A percentile compares a stretch with the other conserved stretches of the same genome.
These are phyloP conservation scores for Scleropages formosus DNA, from an alignment of 2,797 vertebrate genomes.

Conservation along the genomic window DNA sequence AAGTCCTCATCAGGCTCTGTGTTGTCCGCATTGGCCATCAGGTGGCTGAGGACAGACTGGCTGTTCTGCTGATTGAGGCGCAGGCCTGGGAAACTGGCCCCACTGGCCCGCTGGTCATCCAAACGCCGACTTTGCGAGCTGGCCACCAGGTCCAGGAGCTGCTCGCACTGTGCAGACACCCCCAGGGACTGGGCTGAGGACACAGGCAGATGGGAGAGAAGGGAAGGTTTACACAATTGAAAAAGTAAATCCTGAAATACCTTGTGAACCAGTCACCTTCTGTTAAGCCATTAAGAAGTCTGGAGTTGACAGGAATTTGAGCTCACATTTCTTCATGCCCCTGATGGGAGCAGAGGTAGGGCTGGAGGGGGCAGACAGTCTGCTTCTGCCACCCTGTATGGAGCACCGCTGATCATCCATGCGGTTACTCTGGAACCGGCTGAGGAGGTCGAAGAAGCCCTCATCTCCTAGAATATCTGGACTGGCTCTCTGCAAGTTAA, in stretches of 20 bases:
- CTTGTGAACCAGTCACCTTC: not conserved
- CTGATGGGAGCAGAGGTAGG: slow-evolving; percentile 63
- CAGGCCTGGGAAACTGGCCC: slow-evolving; percentile 78
- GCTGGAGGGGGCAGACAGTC: slow-evolving; percentile 49
- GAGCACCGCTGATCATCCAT: slow-evolving; percentile 95
- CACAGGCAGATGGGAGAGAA: not conserved
- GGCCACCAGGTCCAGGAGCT: slow-evolving; percentile 73
- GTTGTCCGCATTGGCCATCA: slow-evolving; percentile 70
- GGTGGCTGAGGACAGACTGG: slow-evolving; percentile 72
- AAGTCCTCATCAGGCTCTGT: slow-evolving; percentile 86
- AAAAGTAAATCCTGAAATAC: not conserved
- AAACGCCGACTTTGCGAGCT: slow-evolving; percentile 76
- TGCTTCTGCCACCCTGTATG: slow-evolving; percentile 72
- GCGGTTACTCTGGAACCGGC: slow-evolving; percentile 94
- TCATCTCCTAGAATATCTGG: slow-evolving; percentile 82
- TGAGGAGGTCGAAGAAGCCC: slow-evolving; percentile 93
- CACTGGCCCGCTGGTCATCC: slow-evolving; percentile 77
- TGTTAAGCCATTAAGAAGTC: too few relatives aligned
- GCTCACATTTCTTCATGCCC: slow-evolving; percentile 78
- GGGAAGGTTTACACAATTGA: not conserved
- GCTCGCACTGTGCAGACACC: slow-evolving; percentile 73
- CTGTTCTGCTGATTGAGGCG: slow-evolving; percentile 66
- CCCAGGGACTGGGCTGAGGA: slow-evolving; percentile 66
- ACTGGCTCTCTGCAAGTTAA: slow-evolving; percentile 69
- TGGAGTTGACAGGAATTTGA: too few relatives aligned